Conservation (phyloP, 1,140 invertebrate genomes). For the Leucophenga varia region DNA sequence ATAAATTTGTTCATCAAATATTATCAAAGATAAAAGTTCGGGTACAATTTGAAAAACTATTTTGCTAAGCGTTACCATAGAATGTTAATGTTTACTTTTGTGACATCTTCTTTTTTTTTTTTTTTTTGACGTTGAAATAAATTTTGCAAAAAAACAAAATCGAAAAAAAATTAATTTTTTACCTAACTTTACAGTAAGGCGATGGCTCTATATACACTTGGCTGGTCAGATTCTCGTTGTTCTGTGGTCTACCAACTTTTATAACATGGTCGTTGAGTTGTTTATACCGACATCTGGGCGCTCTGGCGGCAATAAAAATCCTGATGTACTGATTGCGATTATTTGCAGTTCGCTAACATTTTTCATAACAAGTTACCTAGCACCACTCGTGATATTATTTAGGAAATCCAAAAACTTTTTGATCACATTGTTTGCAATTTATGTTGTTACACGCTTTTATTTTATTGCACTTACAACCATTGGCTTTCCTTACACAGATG, state of each 20-base stretch:
- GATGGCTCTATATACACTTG: conserved; percentile 51
- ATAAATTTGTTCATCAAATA: too few relatives aligned
- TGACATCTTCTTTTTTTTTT: too few relatives aligned
- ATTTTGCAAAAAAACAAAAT: too few relatives aligned
- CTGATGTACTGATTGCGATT: conserved; percentile 60
- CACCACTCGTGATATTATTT: conserved; percentile 21
- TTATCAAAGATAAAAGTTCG: too few relatives aligned
- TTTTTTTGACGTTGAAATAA: too few relatives aligned
- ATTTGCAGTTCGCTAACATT: conserved; percentile 49
- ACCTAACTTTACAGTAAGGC: conserved; percentile 51
- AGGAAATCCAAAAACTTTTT: conserved; percentile 10
- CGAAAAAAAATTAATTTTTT: too few relatives aligned
- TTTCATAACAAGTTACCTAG: conserved; percentile 45
- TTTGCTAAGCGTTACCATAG: too few relatives aligned
- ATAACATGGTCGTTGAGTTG: conserved; percentile 37
- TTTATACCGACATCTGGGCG: conserved; percentile 67
- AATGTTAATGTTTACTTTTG: too few relatives aligned
- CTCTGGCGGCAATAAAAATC: conserved; percentile 60
- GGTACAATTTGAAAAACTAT: too few relatives aligned
- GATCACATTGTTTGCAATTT: conserved; percentile 6
- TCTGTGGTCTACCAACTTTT: conserved; percentile 28
- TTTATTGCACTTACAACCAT: conserved; percentile 47
- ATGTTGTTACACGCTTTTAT: conserved; percentile 25
- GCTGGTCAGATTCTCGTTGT: conserved; percentile 33
- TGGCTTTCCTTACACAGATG: conserved; percentile 61